phyloP scores from a whole-genome alignment of 2,797 vertebrate genomes.

The Otolemur crassicaudatus region DNA sequence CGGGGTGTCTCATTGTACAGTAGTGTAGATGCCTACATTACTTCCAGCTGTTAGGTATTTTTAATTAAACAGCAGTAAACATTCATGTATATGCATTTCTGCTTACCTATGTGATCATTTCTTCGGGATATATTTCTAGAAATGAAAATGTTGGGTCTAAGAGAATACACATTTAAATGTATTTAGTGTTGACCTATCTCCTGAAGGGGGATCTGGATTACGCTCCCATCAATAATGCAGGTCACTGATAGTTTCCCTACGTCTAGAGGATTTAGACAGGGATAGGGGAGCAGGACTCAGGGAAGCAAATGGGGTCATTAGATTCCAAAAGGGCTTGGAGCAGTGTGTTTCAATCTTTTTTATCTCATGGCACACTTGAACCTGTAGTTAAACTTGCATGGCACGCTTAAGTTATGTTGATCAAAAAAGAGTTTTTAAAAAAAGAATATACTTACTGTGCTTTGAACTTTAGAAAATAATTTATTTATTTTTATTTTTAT shows the following conservation, averaged over 20 bases:
- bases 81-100: slow-evolving; percentile 15
- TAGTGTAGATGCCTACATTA: neutral
- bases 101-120: neutral
- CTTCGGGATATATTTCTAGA: slow-evolving; percentile 42
- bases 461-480: no score
- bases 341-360: no score
- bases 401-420: no score
- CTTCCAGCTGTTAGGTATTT: slow-evolving; percentile 44
- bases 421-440: no score
- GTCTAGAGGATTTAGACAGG: slow-evolving; percentile 9
- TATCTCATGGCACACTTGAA: no score
- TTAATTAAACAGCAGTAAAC: neutral
- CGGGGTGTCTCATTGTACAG: neutral
- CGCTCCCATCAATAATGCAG: neutral
- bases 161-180: slow-evolving; percentile 10
- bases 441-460: no score
- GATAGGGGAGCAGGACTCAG: neutral
- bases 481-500: no score
- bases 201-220: slow-evolving; percentile 24
- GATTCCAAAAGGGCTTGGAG: neutral
- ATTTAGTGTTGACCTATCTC: neutral
- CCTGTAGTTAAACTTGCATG: no score
- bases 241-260: neutral
- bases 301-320: neutral
- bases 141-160: slow-evolving; percentile 40